Percentiles rank a stretch among this genome's conserved stretches.
Evolutionary conservation across 2,797 vertebrate species (phyloP).

Genomic region (Sebastes hopkinsi): DNA sequence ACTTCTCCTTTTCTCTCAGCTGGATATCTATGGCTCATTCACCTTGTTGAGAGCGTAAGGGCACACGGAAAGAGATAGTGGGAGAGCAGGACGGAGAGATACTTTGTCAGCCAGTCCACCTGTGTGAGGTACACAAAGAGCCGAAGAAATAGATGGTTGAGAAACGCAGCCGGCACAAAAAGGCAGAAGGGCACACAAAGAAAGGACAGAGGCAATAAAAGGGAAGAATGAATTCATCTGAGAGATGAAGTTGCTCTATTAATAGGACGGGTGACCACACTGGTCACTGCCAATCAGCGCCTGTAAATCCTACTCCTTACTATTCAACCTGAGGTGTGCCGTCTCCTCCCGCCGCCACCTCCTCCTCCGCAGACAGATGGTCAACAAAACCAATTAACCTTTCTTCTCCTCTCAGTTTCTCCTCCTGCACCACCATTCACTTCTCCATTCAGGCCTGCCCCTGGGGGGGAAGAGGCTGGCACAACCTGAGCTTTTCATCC

Average conservation of each 20-base stretch:
- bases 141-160: neutral
- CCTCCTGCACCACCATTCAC: slow-evolving; percentile 56
- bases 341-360: slow-evolving; percentile 55
- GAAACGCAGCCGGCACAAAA: slow-evolving; percentile 10
- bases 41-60: slow-evolving; percentile 34
- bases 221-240: slow-evolving; percentile 37
- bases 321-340: slow-evolving; percentile 33
- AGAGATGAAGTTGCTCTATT: slow-evolving; percentile 73
- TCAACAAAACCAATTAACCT: slow-evolving; percentile 90
- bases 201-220: slow-evolving; percentile 9
- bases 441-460: slow-evolving; percentile 70
- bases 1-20: slow-evolving; percentile 50
- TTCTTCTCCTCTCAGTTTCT: slow-evolving; percentile 76
- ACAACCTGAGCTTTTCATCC: slow-evolving; percentile 70
- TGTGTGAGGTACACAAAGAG: slow-evolving; percentile 15
- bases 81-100: neutral
- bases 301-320: slow-evolving; percentile 79
- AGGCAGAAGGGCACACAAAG: slow-evolving; percentile 1
- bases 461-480: slow-evolving; percentile 63
- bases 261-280: slow-evolving; percentile 71
- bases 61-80: neutral
- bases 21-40: slow-evolving; percentile 53
- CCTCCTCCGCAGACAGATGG: slow-evolving; percentile 85
- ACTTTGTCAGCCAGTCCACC: slow-evolving; percentile 19
- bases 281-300: slow-evolving; percentile 68